phyloP scores from a whole-genome alignment of 1,140 invertebrate genomes.

The Sminthurinus signatus region DNA sequence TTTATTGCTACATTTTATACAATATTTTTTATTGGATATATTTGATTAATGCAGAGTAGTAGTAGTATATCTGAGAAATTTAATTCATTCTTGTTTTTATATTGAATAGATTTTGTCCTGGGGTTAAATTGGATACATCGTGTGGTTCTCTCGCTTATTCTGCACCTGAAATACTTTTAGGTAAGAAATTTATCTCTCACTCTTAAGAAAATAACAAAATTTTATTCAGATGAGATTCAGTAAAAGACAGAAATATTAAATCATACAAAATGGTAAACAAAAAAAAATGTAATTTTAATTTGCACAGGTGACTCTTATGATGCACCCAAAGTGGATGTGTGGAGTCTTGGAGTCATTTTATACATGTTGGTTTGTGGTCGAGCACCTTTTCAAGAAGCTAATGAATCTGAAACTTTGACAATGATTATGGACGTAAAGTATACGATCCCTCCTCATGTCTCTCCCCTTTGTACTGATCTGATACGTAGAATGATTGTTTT shows the following conservation, averaged over 20 bases:
- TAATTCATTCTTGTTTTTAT: no score
- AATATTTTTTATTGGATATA: no score
- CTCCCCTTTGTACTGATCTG: slow-evolving; percentile 73
- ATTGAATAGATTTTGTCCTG: slow-evolving; percentile 78
- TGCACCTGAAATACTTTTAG: slow-evolving; percentile 96
- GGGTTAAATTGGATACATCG: slow-evolving; percentile 94
- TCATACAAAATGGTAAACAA: not conserved
- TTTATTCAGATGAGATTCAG: slow-evolving; percentile 86
- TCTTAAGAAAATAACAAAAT: no score
- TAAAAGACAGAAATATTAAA: slow-evolving; percentile 47
- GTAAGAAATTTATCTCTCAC: no score
- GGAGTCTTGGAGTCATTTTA: slow-evolving; percentile 96
- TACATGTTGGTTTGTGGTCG: slow-evolving; percentile 97
- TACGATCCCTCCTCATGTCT: slow-evolving; percentile 80
- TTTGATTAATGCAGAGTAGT: no score
- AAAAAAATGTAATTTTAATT: slow-evolving; percentile 44
- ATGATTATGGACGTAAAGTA: slow-evolving; percentile 99
- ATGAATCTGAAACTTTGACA: slow-evolving; percentile 97
- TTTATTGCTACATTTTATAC: no score
- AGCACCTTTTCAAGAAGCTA: slow-evolving; percentile 96
- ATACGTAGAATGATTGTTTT: slow-evolving; percentile 88
- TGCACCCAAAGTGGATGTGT: slow-evolving; percentile 93
- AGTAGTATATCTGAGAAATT: no score
- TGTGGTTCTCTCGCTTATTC: slow-evolving; percentile 99
- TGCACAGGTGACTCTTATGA: slow-evolving; percentile 72